phyloP scores from a whole-genome alignment of 2,888 invertebrate genomes.

The Antitype chi region DNA sequence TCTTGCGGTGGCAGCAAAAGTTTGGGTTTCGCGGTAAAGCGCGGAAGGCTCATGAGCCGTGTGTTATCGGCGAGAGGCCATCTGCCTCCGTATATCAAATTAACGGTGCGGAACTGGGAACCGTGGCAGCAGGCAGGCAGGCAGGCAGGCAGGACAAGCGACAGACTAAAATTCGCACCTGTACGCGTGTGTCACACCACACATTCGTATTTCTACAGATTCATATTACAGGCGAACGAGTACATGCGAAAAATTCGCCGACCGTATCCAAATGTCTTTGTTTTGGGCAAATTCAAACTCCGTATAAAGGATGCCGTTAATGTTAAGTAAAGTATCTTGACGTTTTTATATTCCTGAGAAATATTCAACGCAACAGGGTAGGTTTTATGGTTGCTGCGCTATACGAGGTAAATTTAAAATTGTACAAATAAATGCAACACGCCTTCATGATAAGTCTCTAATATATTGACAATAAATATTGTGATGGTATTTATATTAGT shows the following conservation, averaged over 20 bases:
- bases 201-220: slow-evolving; percentile 27
- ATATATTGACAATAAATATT: slow-evolving; percentile 66
- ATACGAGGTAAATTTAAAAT: slow-evolving; percentile 59
- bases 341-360: slow-evolving; percentile 51
- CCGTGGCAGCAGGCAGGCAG: slow-evolving; percentile 49
- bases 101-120: slow-evolving; percentile 83
- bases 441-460: slow-evolving; percentile 56
- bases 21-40: slow-evolving; percentile 68
- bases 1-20: slow-evolving; percentile 50
- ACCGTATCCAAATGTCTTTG: slow-evolving; percentile 76
- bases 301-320: slow-evolving; percentile 61
- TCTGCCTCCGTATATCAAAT: slow-evolving; percentile 84
- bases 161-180: slow-evolving; percentile 80
- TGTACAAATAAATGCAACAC: slow-evolving; percentile 65
- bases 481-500: slow-evolving; percentile 60
- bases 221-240: slow-evolving; percentile 51
- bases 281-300: slow-evolving; percentile 70
- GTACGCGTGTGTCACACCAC: slow-evolving; percentile 66
- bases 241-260: slow-evolving; percentile 72
- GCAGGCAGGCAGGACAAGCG: slow-evolving; percentile 57
- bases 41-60: slow-evolving; percentile 66
- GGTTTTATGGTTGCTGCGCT: slow-evolving; percentile 37
- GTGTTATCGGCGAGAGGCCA: slow-evolving; percentile 78
- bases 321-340: slow-evolving; percentile 58
- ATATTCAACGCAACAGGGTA: slow-evolving; percentile 43